Conservation (phyloP, 2,113 vertebrate species). For the Vidua macroura region DNA sequence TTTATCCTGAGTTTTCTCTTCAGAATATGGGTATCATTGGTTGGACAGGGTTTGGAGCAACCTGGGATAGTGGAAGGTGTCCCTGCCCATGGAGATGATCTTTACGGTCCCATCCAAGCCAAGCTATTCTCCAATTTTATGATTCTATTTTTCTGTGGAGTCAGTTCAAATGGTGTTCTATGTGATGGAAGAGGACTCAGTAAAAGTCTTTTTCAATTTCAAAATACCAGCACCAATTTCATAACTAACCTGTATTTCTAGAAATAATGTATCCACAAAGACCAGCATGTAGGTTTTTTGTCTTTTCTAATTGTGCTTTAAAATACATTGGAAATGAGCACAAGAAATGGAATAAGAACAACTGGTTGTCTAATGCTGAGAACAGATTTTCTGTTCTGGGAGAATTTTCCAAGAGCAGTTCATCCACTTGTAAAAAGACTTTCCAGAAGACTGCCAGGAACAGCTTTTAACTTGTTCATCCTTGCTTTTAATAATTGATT, state of each 20-base stretch:
- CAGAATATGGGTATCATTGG: not conserved
- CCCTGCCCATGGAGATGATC: accelerated
- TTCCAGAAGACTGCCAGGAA: not conserved
- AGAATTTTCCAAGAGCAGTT: constrained; percentile 19
- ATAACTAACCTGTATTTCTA: not conserved
- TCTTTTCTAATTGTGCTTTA: not conserved
- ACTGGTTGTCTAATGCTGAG: not conserved
- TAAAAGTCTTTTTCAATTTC: not conserved
- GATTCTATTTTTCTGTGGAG: not conserved
- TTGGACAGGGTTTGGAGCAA: accelerated
- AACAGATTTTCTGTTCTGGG: constrained; percentile 18
- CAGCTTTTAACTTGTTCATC: constrained; percentile 1
- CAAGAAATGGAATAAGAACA: not conserved
- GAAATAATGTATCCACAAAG: not conserved
- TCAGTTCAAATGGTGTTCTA: not conserved
- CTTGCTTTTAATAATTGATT: not conserved
- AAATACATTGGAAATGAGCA: constrained; percentile 1
- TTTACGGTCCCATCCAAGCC: not conserved
- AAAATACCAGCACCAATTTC: not conserved
- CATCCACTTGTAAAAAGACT: not conserved
- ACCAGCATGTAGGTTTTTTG: not conserved
- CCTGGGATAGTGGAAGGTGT: not conserved
- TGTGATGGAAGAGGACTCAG: not conserved
- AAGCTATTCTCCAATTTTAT: not conserved
- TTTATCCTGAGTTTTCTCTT: not conserved